Percentiles rank a stretch among this genome's conserved stretches.
Evolutionary conservation across 2,888 invertebrate genomes (phyloP).

Genomic region (Ecliptopera silaceata): DNA sequence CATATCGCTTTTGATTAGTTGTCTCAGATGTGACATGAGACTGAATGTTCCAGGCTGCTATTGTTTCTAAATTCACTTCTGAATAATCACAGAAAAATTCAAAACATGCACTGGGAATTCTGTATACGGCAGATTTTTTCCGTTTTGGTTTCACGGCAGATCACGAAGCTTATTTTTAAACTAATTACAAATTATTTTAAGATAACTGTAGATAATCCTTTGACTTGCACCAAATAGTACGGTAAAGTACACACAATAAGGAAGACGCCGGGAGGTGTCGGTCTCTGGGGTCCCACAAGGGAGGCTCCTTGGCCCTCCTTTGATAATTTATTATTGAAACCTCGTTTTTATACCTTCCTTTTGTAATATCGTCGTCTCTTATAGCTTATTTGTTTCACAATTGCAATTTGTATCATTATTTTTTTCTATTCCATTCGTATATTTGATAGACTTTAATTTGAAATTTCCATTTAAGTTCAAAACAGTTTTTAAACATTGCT

Average conservation of each 20-base stretch:
- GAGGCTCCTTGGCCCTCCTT: conserved; percentile 33
- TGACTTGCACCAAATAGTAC: conserved; percentile 39
- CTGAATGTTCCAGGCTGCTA: too few relatives aligned
- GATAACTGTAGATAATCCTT: background rate
- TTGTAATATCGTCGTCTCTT: conserved; percentile 36
- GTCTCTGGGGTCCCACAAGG: conserved; percentile 50
- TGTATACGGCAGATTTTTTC: too few relatives aligned
- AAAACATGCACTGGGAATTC: too few relatives aligned
- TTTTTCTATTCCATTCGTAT: conserved; percentile 29
- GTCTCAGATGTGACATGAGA: too few relatives aligned
- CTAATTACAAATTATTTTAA: too few relatives aligned
- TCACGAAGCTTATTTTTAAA: background rate
- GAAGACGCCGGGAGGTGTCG: conserved; percentile 70
- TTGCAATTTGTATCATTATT: conserved; percentile 37
- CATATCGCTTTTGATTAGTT: too few relatives aligned
- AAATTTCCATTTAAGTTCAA: conserved; percentile 13
- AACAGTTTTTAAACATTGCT: background rate
- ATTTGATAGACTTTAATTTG: conserved; percentile 32
- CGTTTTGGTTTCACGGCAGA: too few relatives aligned
- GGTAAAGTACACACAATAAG: conserved; percentile 67
- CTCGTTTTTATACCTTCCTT: conserved; percentile 39
- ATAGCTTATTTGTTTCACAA: conserved; percentile 37
- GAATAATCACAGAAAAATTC: too few relatives aligned
- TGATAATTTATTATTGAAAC: conserved; percentile 43
- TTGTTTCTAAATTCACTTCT: too few relatives aligned